Conservation (phyloP, 2,797 vertebrate genomes). For the Sebastes vulpes region DNA sequence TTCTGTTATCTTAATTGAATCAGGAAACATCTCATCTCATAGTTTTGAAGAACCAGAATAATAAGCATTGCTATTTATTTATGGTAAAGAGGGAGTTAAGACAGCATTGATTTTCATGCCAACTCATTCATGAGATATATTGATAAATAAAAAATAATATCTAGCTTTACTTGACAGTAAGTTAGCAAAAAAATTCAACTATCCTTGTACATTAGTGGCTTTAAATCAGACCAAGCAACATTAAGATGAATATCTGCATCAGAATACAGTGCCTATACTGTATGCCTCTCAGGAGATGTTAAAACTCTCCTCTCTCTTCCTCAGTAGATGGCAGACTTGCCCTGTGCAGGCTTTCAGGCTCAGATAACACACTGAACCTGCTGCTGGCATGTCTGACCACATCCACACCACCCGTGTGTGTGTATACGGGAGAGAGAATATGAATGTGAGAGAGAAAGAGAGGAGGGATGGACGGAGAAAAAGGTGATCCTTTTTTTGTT, state of each 20-base stretch:
- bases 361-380: not conserved
- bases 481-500: not conserved
- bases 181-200: not conserved
- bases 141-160: not conserved
- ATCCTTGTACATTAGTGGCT: not conserved
- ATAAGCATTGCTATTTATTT: not conserved
- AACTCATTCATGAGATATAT: not conserved
- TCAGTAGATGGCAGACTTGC: conserved; percentile 79
- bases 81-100: not conserved
- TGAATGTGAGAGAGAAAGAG: not conserved
- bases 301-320: not conserved
- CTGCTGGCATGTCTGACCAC: conserved; percentile 32
- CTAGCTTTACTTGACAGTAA: not conserved
- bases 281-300: not conserved
- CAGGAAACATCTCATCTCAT: not conserved
- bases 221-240: not conserved
- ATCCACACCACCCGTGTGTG: conserved; percentile 12
- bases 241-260: not conserved
- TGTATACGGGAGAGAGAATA: not conserved
- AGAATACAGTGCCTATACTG: not conserved
- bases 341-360: conserved; percentile 19
- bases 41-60: not conserved
- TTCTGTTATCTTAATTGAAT: not conserved
- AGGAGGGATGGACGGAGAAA: not conserved
- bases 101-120: not conserved